Percentiles rank a stretch among this genome's conserved stretches.
These are phyloP conservation scores for Nannoperca obscura DNA, from an alignment of 2,797 vertebrate species.

Conservation along the genomic window DNA sequence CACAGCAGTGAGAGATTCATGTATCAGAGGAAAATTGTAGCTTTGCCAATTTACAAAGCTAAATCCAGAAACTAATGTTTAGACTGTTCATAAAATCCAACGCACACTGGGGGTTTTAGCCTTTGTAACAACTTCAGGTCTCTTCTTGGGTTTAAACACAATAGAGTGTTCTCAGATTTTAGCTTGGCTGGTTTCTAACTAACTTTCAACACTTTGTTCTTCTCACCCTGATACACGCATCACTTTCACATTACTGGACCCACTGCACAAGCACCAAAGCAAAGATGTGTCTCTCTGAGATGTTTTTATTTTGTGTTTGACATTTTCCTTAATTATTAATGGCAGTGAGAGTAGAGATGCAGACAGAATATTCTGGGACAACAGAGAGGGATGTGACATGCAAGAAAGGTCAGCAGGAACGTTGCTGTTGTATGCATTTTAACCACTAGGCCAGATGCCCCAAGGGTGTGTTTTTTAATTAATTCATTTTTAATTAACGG, in stretches of 20 bases:
- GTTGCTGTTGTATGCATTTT: not conserved
- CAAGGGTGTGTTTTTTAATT: not conserved
- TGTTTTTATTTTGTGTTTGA: not conserved
- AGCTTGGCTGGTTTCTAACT: not conserved
- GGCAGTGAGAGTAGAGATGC: not conserved
- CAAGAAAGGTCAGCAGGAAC: no score
- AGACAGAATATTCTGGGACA: not conserved
- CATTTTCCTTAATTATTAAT: no score
- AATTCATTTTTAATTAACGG: no score
- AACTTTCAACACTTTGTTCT: not conserved
- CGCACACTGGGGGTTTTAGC: not conserved
- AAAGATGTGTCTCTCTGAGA: not conserved
- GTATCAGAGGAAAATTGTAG: not conserved
- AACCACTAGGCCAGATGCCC: not conserved
- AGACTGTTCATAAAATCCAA: not conserved
- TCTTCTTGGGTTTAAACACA: not conserved
- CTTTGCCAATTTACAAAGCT: not conserved
- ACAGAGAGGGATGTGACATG: not conserved
- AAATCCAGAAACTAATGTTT: not conserved
- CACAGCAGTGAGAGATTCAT: slow-evolving; percentile 9
- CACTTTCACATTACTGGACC: not conserved
- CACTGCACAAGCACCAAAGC: not conserved
- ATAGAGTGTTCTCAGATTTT: not conserved
- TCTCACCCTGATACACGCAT: not conserved
- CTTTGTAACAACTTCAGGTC: not conserved